Evolutionary conservation across 2,888 invertebrate species (phyloP).

Genomic region (Phlogophora meticulosa): DNA sequence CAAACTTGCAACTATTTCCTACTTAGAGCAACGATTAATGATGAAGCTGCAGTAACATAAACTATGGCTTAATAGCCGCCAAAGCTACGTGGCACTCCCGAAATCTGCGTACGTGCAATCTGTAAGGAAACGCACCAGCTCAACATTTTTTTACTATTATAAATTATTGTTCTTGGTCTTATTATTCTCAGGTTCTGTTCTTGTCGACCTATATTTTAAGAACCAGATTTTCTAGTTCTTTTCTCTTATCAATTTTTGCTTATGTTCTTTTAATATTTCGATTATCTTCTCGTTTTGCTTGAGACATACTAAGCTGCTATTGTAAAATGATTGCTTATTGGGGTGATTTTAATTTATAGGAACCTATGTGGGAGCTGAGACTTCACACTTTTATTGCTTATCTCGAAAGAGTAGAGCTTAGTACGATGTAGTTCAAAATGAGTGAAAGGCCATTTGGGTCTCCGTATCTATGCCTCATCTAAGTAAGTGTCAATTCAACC

Average conservation of each 20-base stretch:
- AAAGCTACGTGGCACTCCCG: background rate
- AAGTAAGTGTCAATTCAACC: background rate
- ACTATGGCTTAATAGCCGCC: no score
- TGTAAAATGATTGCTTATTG: background rate
- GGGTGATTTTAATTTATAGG: constrained; percentile 1
- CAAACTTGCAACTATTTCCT: no score
- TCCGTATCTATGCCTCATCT: no score
- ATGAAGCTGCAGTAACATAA: no score
- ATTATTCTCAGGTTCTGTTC: background rate
- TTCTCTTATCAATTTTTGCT: background rate
- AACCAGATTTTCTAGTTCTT: background rate
- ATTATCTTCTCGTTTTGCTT: background rate
- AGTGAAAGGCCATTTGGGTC: no score
- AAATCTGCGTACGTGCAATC: background rate
- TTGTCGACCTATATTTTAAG: constrained; percentile 2
- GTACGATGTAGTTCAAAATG: no score
- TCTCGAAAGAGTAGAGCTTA: no score
- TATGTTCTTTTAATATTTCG: background rate
- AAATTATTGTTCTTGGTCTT: background rate
- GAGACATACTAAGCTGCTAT: background rate
- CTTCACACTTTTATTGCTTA: background rate
- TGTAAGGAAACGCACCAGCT: background rate
- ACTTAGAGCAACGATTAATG: no score
- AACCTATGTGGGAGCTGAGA: background rate
- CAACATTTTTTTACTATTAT: background rate